phyloP scores from a whole-genome alignment of 2,797 vertebrate genomes.

The Aulostomus chinensis region DNA sequence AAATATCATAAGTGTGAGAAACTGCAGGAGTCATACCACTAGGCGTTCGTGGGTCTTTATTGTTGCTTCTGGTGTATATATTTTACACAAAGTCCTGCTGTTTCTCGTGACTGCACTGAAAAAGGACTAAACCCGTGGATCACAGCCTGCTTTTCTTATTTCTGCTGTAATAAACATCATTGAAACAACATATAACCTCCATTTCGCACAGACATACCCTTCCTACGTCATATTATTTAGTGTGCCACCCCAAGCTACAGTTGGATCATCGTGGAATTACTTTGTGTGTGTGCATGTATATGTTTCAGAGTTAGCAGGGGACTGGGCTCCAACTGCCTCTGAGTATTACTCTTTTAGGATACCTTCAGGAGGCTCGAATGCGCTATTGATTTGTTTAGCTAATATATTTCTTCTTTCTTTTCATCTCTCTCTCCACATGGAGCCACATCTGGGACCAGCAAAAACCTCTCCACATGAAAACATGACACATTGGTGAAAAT shows the following conservation, averaged over 20 bases:
- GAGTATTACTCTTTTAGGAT: constrained; percentile 57
- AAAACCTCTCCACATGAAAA: background rate
- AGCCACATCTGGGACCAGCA: constrained; percentile 24
- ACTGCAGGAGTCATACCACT: too few species aligned
- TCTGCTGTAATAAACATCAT: constrained; percentile 51
- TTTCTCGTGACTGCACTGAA: constrained; percentile 13
- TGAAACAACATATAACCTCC: constrained; percentile 58
- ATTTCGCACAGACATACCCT: constrained; percentile 31
- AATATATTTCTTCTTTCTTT: constrained; percentile 57
- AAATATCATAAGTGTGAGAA: too few species aligned
- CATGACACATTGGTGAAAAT: constrained; percentile 16
- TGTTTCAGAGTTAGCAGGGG: constrained; percentile 35
- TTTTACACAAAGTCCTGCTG: too few species aligned
- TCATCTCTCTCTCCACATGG: constrained; percentile 28
- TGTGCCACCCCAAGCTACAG: constrained; percentile 38
- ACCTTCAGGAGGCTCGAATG: constrained; percentile 57
- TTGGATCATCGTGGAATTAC: constrained; percentile 29
- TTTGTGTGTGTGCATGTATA: constrained; percentile 15
- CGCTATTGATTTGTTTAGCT: constrained; percentile 78
- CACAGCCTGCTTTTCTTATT: constrained; percentile 26
- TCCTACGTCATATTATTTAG: constrained; percentile 64
- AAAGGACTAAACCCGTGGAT: constrained; percentile 19
- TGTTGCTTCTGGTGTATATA: too few species aligned
- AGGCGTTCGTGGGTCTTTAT: too few species aligned
- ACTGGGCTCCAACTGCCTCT: constrained; percentile 31